A percentile compares a stretch with the other conserved stretches of the same genome.
phyloP scores from a whole-genome alignment of 2,888 invertebrate genomes.

The Geotrupes spiniger region DNA sequence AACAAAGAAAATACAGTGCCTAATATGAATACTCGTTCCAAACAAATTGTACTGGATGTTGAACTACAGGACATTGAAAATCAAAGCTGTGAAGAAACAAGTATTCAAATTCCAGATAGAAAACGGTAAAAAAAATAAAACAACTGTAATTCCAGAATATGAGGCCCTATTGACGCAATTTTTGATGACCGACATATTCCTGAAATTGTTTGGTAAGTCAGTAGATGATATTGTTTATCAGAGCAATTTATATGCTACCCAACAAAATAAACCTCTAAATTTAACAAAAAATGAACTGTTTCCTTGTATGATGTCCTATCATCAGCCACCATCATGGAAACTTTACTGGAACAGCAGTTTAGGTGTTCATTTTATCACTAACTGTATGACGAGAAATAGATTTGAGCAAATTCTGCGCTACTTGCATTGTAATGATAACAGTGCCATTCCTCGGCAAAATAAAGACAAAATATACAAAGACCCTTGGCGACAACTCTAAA shows the following conservation, averaged over 20 bases:
- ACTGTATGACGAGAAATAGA: conserved; percentile 13
- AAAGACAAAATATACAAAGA: conserved; percentile 13
- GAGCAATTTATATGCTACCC: conserved; percentile 14
- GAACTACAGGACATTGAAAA: background rate
- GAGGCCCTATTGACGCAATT: too few species aligned
- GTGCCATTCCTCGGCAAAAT: conserved; percentile 7
- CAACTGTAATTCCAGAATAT: too few species aligned
- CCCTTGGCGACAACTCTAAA: conserved; percentile 11
- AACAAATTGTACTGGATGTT: conserved; percentile 12
- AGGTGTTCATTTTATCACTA: conserved; percentile 4
- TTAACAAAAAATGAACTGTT: conserved; percentile 15
- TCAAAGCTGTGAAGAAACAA: too few species aligned
- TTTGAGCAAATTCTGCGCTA: conserved; percentile 15
- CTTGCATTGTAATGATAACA: conserved; percentile 14
- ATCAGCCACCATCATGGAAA: conserved; percentile 9
- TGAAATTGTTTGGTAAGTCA: too few species aligned
- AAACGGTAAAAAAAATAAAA: too few species aligned
- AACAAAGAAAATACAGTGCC: conserved; percentile 2
- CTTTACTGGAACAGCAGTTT: conserved; percentile 12
- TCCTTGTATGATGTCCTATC: conserved; percentile 9
- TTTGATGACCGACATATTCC: too few species aligned
- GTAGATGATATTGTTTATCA: conserved; percentile 9
- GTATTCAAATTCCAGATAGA: too few species aligned
- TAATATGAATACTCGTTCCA: conserved; percentile 12
- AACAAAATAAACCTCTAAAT: conserved; percentile 13